Conservation (phyloP, 1,140 invertebrate genomes). For the Calephelis nemesis region DNA sequence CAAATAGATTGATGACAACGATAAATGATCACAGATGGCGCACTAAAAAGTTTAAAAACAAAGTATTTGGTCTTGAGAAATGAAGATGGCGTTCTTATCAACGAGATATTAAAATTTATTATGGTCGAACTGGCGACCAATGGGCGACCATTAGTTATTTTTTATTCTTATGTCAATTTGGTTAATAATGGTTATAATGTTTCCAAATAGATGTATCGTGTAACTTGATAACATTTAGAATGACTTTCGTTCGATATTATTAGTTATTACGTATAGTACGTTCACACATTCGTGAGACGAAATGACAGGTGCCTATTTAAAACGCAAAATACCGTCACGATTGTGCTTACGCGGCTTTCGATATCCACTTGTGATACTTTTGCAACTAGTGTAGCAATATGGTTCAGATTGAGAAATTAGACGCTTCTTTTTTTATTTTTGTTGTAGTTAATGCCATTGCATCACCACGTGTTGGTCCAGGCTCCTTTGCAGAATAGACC, state of each 20-base stretch:
- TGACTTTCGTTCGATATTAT: not conserved
- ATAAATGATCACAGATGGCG: too few species aligned
- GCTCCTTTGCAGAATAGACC: too few species aligned
- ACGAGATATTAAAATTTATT: too few species aligned
- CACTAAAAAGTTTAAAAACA: too few species aligned
- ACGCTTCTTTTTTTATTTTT: too few species aligned
- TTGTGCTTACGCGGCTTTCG: slow-evolving; percentile 51
- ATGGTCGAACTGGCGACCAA: too few species aligned
- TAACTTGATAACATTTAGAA: slow-evolving; percentile 1
- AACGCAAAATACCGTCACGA: slow-evolving; percentile 70
- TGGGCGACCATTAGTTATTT: too few species aligned
- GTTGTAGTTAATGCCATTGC: too few species aligned
- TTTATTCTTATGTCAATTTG: not conserved
- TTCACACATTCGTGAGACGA: slow-evolving; percentile 51
- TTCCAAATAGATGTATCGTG: not conserved
- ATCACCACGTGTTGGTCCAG: too few species aligned
- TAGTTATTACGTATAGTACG: not conserved
- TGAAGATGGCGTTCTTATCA: too few species aligned
- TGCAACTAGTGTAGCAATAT: slow-evolving; percentile 5
- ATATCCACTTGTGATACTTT: slow-evolving; percentile 3
- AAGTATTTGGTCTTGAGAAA: too few species aligned
- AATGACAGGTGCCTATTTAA: slow-evolving; percentile 59
- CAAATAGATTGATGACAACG: too few species aligned
- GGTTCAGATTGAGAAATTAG: not conserved
- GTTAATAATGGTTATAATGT: not conserved